phyloP scores from a whole-genome alignment of 2,888 invertebrate genomes.

The Sphinx pinastri region DNA sequence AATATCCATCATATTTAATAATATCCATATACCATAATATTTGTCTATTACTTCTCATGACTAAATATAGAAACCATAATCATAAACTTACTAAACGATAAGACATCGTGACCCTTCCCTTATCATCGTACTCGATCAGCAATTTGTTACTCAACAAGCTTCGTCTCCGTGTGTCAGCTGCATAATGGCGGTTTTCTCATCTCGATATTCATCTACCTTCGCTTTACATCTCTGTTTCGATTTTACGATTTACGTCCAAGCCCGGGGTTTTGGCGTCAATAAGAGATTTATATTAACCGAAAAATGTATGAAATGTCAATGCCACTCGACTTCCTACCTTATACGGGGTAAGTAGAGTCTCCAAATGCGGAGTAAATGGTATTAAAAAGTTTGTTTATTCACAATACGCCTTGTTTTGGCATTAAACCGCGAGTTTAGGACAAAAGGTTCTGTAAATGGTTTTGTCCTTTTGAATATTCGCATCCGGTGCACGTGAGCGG shows the following conservation, averaged over 20 bases:
- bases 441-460: constrained; percentile 66
- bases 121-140: no score
- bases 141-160: constrained; percentile 32
- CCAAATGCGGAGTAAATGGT: background rate
- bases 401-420: constrained; percentile 71
- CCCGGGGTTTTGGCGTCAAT: constrained; percentile 60
- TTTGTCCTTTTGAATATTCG: constrained; percentile 66
- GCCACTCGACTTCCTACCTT: constrained; percentile 48
- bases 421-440: constrained; percentile 67
- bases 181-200: constrained; percentile 74
- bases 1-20: no score
- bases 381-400: constrained; percentile 21
- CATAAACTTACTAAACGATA: no score
- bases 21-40: no score
- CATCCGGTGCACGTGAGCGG: constrained; percentile 78
- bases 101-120: no score
- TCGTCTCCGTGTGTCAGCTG: constrained; percentile 50
- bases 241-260: constrained; percentile 73
- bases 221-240: constrained; percentile 77
- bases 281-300: constrained; percentile 38
- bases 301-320: constrained; percentile 12
- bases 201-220: constrained; percentile 75
- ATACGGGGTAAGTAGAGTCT: constrained; percentile 35
- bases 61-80: no score
- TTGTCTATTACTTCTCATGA: no score